Base-by-base conservation (phyloP, 2,888 invertebrate species). In the Caenorhabditis uteleia region DNA sequence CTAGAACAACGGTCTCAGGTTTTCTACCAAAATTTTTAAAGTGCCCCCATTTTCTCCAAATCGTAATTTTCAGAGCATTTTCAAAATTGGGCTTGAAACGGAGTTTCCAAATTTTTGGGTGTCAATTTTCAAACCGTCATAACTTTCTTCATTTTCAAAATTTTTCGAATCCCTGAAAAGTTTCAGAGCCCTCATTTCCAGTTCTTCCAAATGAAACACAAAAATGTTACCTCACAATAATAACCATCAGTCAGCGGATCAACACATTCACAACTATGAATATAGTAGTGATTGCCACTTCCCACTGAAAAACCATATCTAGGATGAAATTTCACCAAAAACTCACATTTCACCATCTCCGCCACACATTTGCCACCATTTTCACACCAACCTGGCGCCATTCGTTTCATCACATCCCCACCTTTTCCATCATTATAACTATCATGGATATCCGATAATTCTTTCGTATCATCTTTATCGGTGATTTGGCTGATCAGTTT, bases 311-410 rank as follows among this genome's bases (percentile, higher is more conserved):
- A 42, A 57, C 18, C 21, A 26, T 26, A 36, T 25, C 2, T 16
- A 12, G 25, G 34, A 46, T 43, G 21, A 23, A 10, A 36, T 18
- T 38, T 14, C 5, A 38, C 4, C 16, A 18, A 18, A 20, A 4
- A 29, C n/a, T 25, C 20, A 54, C 60, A 54, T 49, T 54, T 42
- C 3, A 60, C 23, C 0, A 61, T 47, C 29, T 61, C 54, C 3
- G 61, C 47, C 1, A 61, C 61, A 51, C 61, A 61, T 42, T 61
- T 50, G 12, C 55, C 61, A 8, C 16, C 38, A 40, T 55, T 55
- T 46, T 51, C 33, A 61, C 61, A 61, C 61, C 61, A 61, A 23
- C 51, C 55, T 14, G 2, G 7, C 12, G 1, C 8, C 47, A 54
- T 48, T 16, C 23, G 20, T 36, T 36, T 36, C 36, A 18, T 20